Percentiles rank a stretch among this genome's conserved stretches.
Evolutionary conservation across 2,888 invertebrate genomes (phyloP).

Genomic region (Hirudinaria manillensis): DNA sequence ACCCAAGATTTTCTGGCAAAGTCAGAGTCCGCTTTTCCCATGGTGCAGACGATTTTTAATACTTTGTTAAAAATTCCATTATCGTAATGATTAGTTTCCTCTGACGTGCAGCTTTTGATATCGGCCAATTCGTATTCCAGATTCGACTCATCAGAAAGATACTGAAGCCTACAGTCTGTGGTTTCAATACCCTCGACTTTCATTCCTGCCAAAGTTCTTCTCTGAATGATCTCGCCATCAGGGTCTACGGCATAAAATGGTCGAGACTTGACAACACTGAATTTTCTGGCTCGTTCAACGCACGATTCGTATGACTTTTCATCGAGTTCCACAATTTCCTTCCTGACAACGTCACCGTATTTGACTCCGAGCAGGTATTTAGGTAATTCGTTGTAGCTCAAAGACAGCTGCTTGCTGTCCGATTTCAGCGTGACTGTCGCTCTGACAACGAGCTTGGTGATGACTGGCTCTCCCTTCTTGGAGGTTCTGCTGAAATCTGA

Average conservation of each 20-base stretch:
- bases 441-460: slow-evolving; percentile 7
- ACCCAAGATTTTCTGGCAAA: not conserved
- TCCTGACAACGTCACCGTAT: not conserved
- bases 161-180: not conserved
- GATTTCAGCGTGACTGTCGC: not conserved
- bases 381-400: not conserved
- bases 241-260: not conserved
- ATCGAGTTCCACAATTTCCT: not conserved
- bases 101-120: not conserved
- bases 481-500: not conserved
- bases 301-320: not conserved
- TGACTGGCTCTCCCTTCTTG: not conserved
- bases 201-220: not conserved
- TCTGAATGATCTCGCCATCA: not conserved
- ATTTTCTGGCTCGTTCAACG: not conserved
- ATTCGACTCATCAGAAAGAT: not conserved
- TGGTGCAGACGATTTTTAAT: not conserved
- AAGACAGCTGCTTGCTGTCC: not conserved
- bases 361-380: not conserved
- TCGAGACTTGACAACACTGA: not conserved
- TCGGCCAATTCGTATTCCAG: not conserved
- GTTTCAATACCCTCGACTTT: not conserved
- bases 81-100: not conserved
- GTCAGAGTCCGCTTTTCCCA: not conserved
- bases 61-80: slow-evolving; percentile 1